Percentiles rank a stretch among this genome's conserved stretches.
Evolutionary conservation across 2,797 vertebrate genomes (phyloP).

Genomic region (Hypotaenidia okinawae): DNA sequence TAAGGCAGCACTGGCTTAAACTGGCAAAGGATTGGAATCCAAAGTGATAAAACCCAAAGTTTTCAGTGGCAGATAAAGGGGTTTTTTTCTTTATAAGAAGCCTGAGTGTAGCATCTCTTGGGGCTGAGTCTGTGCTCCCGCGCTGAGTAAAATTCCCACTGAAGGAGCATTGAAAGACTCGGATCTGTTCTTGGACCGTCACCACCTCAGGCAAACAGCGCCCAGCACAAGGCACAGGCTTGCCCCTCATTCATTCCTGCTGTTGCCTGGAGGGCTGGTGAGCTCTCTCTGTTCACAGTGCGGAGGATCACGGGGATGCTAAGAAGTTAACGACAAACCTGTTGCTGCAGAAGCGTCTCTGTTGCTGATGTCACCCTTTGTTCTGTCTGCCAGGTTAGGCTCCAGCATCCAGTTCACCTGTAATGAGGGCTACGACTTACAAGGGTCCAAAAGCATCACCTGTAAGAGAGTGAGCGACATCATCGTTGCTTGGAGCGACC

Average conservation of each 20-base stretch:
- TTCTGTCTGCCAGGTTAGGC: constrained; percentile 84
- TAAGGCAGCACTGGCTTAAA: background rate
- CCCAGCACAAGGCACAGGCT: background rate
- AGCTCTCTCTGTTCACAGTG: background rate
- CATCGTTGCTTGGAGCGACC: constrained; percentile 98
- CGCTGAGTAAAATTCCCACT: background rate
- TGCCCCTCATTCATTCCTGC: background rate
- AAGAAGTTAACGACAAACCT: background rate
- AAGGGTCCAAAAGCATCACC: constrained; percentile 98
- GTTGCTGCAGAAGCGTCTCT: background rate
- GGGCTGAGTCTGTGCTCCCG: background rate
- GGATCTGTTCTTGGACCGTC: background rate
- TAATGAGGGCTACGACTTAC: constrained; percentile 96
- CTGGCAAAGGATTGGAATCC: background rate
- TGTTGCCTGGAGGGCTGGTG: background rate
- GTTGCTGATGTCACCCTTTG: background rate
- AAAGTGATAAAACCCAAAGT: background rate
- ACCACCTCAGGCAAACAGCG: background rate
- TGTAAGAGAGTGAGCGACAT: constrained; percentile 96
- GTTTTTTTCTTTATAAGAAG: background rate
- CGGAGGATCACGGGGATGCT: background rate
- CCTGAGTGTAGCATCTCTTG: background rate
- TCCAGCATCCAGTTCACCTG: constrained; percentile 97
- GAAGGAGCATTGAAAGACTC: background rate
- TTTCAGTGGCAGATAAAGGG: background rate